Evolutionary conservation across 2,797 vertebrate genomes (phyloP).

Genomic region (Furcifer pardalis): DNA sequence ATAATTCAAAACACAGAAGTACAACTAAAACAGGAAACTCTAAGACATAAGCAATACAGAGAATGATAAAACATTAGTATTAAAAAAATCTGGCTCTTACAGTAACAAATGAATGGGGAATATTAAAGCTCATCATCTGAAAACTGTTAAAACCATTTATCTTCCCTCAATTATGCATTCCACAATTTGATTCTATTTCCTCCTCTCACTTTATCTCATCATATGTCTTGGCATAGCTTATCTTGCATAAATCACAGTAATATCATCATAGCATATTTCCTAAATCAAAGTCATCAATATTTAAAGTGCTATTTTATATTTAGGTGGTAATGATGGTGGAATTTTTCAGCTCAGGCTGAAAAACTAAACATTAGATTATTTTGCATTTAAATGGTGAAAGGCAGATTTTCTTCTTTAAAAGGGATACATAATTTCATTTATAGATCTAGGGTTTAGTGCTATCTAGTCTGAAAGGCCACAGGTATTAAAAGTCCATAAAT

Average conservation of each 20-base stretch:
- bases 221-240: background rate
- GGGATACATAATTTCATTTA: background rate
- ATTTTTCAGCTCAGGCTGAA: background rate
- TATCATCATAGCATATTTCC: constrained; percentile 22
- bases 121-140: constrained; percentile 15
- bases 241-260: constrained; percentile 8
- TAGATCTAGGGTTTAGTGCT: background rate
- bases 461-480: background rate
- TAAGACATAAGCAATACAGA: background rate
- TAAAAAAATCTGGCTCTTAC: constrained; percentile 5
- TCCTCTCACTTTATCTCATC: constrained; percentile 13
- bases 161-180: constrained; percentile 1
- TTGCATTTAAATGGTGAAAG: background rate
- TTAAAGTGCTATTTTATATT: background rate
- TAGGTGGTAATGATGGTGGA: background rate
- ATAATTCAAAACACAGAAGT: constrained; percentile 2
- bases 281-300: constrained; percentile 35
- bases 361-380: background rate
- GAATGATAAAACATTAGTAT: background rate
- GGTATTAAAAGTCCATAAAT: background rate
- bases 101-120: background rate
- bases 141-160: background rate
- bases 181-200: background rate
- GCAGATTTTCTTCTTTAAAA: background rate
- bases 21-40: background rate